Base-by-base conservation (phyloP, 2,113 vertebrate genomes). In the Hoplias malabaricus region DNA sequence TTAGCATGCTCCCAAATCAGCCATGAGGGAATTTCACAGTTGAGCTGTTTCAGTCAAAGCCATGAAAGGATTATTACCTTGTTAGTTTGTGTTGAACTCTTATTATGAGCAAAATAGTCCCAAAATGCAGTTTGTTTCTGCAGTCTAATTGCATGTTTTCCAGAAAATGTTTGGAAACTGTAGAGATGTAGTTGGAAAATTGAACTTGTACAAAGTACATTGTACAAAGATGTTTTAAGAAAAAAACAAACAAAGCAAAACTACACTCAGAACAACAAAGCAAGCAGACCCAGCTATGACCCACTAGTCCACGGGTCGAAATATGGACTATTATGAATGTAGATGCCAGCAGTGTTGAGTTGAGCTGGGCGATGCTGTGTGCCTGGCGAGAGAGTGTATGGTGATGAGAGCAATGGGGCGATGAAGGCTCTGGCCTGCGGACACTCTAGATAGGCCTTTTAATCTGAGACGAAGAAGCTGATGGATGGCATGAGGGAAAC, bases 401-500 rank as follows among this genome's bases (percentile, higher is more conserved):
- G 61, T 72, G 71, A 53, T 59, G 79, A 61, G 67, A 78, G 53
- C 21, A 25, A 69, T 62, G 54, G 46, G 46, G 56, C 56, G 65
- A 86, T 77, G 85, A 84, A 83, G 79, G 63, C 66, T 82, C 79
- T 66, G 84, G 78, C 80, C 83, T 81, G 79, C 79, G 80, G 81
- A 85, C 76, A 82, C 59, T 76, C 78, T 70, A 79, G 73, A 83
- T 77, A 80, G 81, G 63, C 75, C 75, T 85, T 88, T 84, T 84
- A 78, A 86, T 85, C 73, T 81, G 73, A 71, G 78, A 59, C 80
- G 61, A 68, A 68, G 31, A 65, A 73, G 69, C 61, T 87, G 86
- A 89, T 89, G 75, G 80, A 89, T 89, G 84, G 84, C 59, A 56
- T 57, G 14, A 43, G 73, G 66, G 82, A 81, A 81, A 21, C 29